These are phyloP conservation scores for Colletes latitarsis DNA, from an alignment of 1,140 invertebrate genomes.

Conservation along the genomic window DNA sequence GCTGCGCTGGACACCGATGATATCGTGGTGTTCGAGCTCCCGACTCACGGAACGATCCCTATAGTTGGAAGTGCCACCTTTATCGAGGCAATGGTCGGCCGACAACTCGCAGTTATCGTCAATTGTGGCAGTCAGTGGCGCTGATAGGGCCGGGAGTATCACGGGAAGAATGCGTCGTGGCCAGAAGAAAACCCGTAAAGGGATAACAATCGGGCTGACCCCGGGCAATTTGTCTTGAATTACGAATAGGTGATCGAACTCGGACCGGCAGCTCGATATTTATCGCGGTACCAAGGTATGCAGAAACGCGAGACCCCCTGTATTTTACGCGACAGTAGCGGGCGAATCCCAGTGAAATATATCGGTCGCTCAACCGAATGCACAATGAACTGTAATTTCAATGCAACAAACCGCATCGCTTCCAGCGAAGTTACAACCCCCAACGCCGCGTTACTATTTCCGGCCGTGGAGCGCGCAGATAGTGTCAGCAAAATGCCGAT, in stretches of 20 bases:
- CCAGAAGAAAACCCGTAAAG: constrained; percentile 35
- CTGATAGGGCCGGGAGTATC: constrained; percentile 18
- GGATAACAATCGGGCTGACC: constrained; percentile 27
- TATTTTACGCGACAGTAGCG: neutral
- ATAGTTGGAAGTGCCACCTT: constrained; percentile 38
- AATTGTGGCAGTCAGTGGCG: constrained; percentile 16
- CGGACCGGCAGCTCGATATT: neutral
- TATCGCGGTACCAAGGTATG: no score
- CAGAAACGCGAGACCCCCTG: no score
- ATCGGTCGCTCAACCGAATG: neutral
- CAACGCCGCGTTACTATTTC: constrained; percentile 15
- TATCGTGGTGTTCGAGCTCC: neutral
- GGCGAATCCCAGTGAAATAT: constrained; percentile 1
- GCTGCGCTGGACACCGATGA: constrained; percentile 8
- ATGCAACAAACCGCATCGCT: constrained; percentile 15
- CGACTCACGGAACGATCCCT: constrained; percentile 16
- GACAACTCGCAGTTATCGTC: constrained; percentile 55
- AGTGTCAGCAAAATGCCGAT: constrained; percentile 20
- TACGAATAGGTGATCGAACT: constrained; percentile 39
- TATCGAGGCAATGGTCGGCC: constrained; percentile 39
- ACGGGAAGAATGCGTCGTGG: constrained; percentile 5
- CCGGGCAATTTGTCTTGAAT: constrained; percentile 50
- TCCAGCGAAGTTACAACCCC: constrained; percentile 13
- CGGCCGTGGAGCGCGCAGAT: neutral
- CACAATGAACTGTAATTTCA: constrained; percentile 1